Conservation (phyloP, 2,888 invertebrate genomes). For the Macrophya annulata region DNA sequence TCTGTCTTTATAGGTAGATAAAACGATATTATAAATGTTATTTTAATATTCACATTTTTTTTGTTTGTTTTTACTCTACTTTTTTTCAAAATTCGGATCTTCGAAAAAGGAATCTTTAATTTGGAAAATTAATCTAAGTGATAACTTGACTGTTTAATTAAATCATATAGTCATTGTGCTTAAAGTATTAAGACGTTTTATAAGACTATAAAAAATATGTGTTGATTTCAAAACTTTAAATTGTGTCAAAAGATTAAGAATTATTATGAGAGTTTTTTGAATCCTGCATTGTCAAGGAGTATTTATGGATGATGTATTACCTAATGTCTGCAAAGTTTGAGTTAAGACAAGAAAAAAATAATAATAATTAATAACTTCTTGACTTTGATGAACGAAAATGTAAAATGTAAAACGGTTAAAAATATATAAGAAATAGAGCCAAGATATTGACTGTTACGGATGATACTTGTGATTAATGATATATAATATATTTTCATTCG, state of each 20-base stretch:
- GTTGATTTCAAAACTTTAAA: background rate
- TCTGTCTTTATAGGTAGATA: background rate
- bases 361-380: too few species aligned
- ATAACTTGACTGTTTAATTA: too few species aligned
- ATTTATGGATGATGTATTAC: background rate
- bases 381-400: too few species aligned
- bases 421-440: too few species aligned
- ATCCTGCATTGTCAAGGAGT: background rate
- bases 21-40: background rate
- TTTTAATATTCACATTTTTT: background rate
- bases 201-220: too few species aligned
- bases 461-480: background rate
- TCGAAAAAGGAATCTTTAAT: background rate
- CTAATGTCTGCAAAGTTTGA: background rate
- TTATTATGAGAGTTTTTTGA: background rate
- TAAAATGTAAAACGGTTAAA: too few species aligned
- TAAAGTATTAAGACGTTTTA: too few species aligned
- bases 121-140: too few species aligned
- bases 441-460: background rate
- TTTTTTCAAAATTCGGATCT: background rate
- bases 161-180: too few species aligned
- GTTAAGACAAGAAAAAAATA: too few species aligned
- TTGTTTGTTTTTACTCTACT: too few species aligned
- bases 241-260: background rate
- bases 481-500: background rate